Evolutionary conservation across 2,797 vertebrate species (phyloP), one percentile per base, ranked within the genome.

Genomic region (Octomys mimax): DNA sequence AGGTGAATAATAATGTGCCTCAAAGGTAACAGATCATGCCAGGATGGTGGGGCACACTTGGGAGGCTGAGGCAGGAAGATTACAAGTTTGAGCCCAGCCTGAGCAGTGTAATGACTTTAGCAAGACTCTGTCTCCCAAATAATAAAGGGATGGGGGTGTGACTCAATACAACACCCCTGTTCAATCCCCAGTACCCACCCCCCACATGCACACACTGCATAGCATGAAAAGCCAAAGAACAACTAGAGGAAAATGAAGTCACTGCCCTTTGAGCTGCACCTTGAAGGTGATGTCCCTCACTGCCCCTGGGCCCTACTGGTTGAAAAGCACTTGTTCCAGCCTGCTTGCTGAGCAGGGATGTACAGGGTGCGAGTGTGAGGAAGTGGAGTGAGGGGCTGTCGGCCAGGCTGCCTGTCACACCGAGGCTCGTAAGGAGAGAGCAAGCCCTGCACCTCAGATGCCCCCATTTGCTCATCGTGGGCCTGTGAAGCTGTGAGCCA

Each of bases 311-410:
- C n/a, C 21, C 33, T 70, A 18, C 70, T 42, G 36, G 21, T 13
- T 39, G 54, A 33, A 19, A 6, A 42, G 82, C 3, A 9, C 61
- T 70, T 6, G 42, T n/a, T 26, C 71, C 8, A 6, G n/a, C 71
- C 59, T 12, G 7, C 33, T 5, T 1, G 1, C 1, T 28, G 28
- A 84, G 24, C 64, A 21, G 31, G 64, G n/a, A 1, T 33, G n/a
- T n/a, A 0, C 11, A 19, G 5, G 39, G 12, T 28, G 0, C 2
- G n/a, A 46, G n/a, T 6, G 2, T 61, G 68, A 24, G n/a, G 42
- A 24, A 22, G 2, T 22, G 9, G 22, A 4, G 8, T 2, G 19
- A 4, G n/a, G 33, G 52, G 33, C 71, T 12, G 0, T 1, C 16
- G 10, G 22, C 19, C 8, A 54, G 73, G n/a, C 52, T 59, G 33